Conservation (phyloP, 2,888 invertebrate species). For the Lysandra bellargus region DNA sequence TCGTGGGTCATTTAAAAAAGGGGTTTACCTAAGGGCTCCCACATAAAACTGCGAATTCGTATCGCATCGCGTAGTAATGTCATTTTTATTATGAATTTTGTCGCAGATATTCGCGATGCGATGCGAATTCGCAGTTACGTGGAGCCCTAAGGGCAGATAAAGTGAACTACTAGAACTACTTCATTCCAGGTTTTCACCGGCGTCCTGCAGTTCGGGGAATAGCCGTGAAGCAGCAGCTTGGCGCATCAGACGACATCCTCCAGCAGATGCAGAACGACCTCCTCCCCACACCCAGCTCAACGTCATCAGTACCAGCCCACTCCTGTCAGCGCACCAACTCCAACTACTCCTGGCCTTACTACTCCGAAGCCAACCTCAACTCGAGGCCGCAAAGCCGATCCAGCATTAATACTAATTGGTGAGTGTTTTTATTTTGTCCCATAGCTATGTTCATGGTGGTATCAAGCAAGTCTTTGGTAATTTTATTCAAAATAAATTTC, state of each 20-base stretch:
- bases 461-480: too few species aligned
- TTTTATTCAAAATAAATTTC: too few species aligned
- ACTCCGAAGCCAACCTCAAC: slow-evolving; percentile 80
- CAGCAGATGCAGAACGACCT: slow-evolving; percentile 89
- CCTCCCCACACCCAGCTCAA: slow-evolving; percentile 59
- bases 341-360: slow-evolving; percentile 84
- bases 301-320: slow-evolving; percentile 55
- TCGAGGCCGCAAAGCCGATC: slow-evolving; percentile 69
- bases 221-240: slow-evolving; percentile 87
- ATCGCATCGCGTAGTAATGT: too few species aligned
- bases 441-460: too few species aligned
- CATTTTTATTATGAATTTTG: too few species aligned
- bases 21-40: too few species aligned
- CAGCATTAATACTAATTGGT: slow-evolving; percentile 68
- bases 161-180: too few species aligned
- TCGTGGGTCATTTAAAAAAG: too few species aligned
- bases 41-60: too few species aligned
- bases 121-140: too few species aligned
- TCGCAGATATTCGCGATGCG: too few species aligned
- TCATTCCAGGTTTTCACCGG: slow-evolving; percentile 83
- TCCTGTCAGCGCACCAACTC: slow-evolving; percentile 65
- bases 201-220: slow-evolving; percentile 94
- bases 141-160: too few species aligned
- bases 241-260: slow-evolving; percentile 89
- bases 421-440: slow-evolving; percentile 37